Evolutionary conservation across 2,113 vertebrate species (phyloP), one percentile per base, ranked within the genome.

Genomic region (Gasterosteus aculeatus): DNA sequence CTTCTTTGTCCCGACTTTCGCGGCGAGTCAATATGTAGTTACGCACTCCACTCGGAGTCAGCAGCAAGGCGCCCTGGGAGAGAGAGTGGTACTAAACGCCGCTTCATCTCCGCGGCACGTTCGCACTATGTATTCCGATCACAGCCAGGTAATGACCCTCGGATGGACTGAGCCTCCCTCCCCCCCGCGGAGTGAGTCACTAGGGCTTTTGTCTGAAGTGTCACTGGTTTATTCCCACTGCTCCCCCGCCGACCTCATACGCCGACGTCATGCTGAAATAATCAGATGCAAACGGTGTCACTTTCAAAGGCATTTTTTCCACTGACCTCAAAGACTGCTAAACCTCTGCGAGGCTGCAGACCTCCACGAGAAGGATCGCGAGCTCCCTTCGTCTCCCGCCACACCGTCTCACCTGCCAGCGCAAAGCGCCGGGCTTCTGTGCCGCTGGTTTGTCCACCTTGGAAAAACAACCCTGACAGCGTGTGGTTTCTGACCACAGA

Each of bases 11-110:
- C 39, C 57, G 14, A 10, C 59, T 7, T 86, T 39, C 62, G 78
- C 41, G 0, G 60, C 76, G 84, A 90, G 80, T 88, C 88, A 84
- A 83, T 86, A 83, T 89, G 89, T 87, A 80, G 85, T 89, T 87
- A 84, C 83, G 75, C 78, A 60, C 82, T 84, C 66, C 73, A 57
- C 65, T 76, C 18, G 38, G 72, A 80, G 87, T 86, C 82, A 90
- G 88, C 80, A 86, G 56, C 14, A 69, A 44, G 75, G 16, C 26
- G 19, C 71, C 61, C 54, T 31, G 76, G 73, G 77, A 77, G 60
- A 44, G 58, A 82, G 80, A 74, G 78, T 74, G 72, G 74, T 90
- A 0, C 85, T 83, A 87, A 88, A 85, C 22, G 26, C 57, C 80
- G 83, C 6, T 88, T 84, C 64, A 85, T 92, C 88, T 78, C 10